Conservation (phyloP, 2,113 vertebrate species). For the Physeter macrocephalus region DNA sequence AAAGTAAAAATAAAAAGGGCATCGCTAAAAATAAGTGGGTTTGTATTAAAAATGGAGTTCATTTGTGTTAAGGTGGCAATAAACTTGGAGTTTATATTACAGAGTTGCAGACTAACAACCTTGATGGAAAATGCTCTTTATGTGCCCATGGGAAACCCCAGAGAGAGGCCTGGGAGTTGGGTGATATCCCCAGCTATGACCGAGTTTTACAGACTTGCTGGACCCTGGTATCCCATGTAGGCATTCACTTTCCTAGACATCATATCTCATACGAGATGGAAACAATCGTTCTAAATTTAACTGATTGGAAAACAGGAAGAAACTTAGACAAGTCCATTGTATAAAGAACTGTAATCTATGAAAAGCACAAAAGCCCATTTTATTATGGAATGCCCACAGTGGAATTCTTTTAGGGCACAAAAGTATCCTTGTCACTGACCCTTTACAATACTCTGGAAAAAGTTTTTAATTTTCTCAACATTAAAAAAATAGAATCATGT, state of each 20-base stretch:
- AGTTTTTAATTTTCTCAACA: conserved; percentile 28
- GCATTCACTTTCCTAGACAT: conserved; percentile 77
- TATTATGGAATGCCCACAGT: conserved; percentile 71
- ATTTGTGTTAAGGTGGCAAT: conserved; percentile 10
- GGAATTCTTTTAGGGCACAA: conserved; percentile 51
- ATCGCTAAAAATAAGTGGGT: conserved; percentile 9
- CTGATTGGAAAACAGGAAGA: conserved; percentile 83
- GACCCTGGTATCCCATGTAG: conserved; percentile 59
- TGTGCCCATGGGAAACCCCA: conserved; percentile 34
- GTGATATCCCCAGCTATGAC: neutral
- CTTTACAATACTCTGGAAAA: conserved; percentile 34
- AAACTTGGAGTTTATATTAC: conserved; percentile 25
- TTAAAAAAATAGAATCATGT: neutral
- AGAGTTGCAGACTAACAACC: neutral
- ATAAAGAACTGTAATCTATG: conserved; percentile 73
- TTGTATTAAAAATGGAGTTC: neutral
- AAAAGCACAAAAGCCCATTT: conserved; percentile 81
- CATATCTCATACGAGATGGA: conserved; percentile 72
- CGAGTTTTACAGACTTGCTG: conserved; percentile 50
- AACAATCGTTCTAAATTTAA: conserved; percentile 84
- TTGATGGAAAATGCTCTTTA: conserved; percentile 12
- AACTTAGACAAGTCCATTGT: conserved; percentile 77
- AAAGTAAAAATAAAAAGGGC: neutral
- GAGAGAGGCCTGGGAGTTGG: neutral
- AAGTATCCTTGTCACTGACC: conserved; percentile 46